These are phyloP conservation scores for Ptychobarbus kaznakovi DNA, from an alignment of 2,797 vertebrate species.

Conservation along the genomic window DNA sequence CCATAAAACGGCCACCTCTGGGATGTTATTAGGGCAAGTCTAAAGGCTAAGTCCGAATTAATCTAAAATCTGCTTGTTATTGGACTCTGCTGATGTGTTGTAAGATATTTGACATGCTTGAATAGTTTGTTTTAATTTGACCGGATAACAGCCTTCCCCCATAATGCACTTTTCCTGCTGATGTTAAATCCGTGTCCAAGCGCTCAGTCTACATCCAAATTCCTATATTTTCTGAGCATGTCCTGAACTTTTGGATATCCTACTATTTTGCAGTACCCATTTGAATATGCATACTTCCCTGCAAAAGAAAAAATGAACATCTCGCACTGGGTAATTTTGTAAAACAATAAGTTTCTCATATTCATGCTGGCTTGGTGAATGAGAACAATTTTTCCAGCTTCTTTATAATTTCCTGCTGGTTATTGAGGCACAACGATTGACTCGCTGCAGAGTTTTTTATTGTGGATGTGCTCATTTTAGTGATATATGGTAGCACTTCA, in stretches of 20 bases:
- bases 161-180: conserved; percentile 3
- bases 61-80: conserved; percentile 31
- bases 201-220: not conserved
- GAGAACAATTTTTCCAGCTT: conserved; percentile 33
- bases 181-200: not conserved
- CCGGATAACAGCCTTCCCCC: not conserved
- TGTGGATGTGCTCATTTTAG: conserved; percentile 27
- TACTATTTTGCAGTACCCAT: not conserved
- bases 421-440: conserved; percentile 38
- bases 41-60: conserved; percentile 29
- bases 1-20: not conserved
- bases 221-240: conserved; percentile 2
- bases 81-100: conserved; percentile 20
- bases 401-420: conserved; percentile 14
- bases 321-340: not conserved
- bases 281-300: not conserved
- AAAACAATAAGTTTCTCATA: not conserved
- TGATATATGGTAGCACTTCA: conserved; percentile 28
- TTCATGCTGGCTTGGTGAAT: conserved; percentile 34
- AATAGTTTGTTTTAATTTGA: conserved; percentile 41
- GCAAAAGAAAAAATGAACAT: not conserved
- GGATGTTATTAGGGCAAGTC: conserved; percentile 26
- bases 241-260: conserved; percentile 2
- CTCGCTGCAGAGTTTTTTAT: not conserved
- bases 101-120: conserved; percentile 27